Evolutionary conservation across 2,113 vertebrate genomes (phyloP).

Genomic region (Melierax canorus): DNA sequence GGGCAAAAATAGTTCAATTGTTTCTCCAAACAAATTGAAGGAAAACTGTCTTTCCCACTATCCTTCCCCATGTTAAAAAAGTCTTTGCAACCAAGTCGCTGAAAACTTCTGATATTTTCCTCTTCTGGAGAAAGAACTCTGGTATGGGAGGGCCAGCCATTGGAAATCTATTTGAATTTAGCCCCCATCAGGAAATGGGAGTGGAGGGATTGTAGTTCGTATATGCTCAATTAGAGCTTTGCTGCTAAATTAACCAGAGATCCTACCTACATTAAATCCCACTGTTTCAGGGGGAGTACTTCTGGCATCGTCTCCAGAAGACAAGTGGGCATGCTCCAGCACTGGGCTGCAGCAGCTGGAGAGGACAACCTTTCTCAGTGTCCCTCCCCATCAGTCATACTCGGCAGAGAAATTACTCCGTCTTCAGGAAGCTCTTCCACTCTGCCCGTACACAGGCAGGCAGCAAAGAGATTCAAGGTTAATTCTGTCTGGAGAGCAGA

Average conservation of each 20-base stretch:
- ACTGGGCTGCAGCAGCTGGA: background rate
- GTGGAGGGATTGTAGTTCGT: background rate
- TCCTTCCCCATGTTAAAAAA: background rate
- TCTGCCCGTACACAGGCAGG: background rate
- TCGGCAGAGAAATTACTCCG: background rate
- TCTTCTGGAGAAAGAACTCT: background rate
- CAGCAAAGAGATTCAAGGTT: background rate
- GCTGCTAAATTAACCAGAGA: background rate
- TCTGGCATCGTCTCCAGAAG: background rate
- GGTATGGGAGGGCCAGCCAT: background rate
- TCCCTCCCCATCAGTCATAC: background rate
- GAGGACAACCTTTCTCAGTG: background rate
- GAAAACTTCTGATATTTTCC: background rate
- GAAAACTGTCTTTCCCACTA: background rate
- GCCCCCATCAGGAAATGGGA: background rate
- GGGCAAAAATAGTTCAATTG: background rate
- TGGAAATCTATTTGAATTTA: background rate
- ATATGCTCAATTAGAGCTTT: background rate
- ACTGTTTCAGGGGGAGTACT: background rate
- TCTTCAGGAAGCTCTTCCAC: background rate
- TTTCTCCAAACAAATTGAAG: background rate
- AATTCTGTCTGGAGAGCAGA: background rate
- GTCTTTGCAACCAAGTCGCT: background rate
- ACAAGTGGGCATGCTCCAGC: background rate
- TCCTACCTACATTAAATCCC: background rate